Percentiles rank a stretch among this genome's conserved stretches.
Evolutionary conservation across 2,113 vertebrate genomes (phyloP).

Genomic region (Lampris megalopsis): DNA sequence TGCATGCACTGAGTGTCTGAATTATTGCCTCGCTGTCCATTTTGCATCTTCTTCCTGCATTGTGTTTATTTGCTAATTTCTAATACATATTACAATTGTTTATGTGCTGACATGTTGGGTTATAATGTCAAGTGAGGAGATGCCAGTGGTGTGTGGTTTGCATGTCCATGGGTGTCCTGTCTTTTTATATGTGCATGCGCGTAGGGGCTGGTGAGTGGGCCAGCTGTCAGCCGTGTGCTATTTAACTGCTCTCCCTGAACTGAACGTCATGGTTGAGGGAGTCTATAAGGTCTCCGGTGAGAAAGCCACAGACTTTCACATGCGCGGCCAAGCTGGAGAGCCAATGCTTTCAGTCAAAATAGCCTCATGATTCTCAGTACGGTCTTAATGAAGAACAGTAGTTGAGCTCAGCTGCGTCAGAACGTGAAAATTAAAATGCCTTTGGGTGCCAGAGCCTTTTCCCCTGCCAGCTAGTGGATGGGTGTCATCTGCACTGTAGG

Average conservation of each 20-base stretch:
- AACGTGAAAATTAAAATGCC: slow-evolving; percentile 5
- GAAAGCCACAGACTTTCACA: slow-evolving; percentile 34
- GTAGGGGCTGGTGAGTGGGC: neutral
- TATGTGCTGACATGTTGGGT: no score
- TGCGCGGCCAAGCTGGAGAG: neutral
- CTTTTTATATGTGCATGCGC: neutral
- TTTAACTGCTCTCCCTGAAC: slow-evolving; percentile 9
- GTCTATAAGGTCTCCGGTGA: slow-evolving; percentile 7
- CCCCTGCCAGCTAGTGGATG: slow-evolving; percentile 17
- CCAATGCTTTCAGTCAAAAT: slow-evolving; percentile 7
- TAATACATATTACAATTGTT: no score
- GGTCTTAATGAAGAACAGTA: slow-evolving; percentile 3
- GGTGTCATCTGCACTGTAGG: slow-evolving; percentile 18
- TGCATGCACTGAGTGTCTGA: no score
- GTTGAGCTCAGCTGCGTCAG: neutral
- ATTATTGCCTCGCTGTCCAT: no score
- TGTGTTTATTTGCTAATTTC: no score
- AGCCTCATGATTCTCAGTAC: slow-evolving; percentile 31
- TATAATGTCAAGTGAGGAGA: no score
- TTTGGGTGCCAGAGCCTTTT: slow-evolving; percentile 28
- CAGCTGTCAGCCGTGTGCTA: neutral
- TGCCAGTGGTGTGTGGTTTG: neutral
- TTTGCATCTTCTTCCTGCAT: no score
- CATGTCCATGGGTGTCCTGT: neutral
- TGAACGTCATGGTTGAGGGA: slow-evolving; percentile 14